Percentiles rank a stretch among this genome's conserved stretches.
These are phyloP conservation scores for Harpegnathos saltator DNA, from an alignment of 1,140 invertebrate species.

Conservation along the genomic window DNA sequence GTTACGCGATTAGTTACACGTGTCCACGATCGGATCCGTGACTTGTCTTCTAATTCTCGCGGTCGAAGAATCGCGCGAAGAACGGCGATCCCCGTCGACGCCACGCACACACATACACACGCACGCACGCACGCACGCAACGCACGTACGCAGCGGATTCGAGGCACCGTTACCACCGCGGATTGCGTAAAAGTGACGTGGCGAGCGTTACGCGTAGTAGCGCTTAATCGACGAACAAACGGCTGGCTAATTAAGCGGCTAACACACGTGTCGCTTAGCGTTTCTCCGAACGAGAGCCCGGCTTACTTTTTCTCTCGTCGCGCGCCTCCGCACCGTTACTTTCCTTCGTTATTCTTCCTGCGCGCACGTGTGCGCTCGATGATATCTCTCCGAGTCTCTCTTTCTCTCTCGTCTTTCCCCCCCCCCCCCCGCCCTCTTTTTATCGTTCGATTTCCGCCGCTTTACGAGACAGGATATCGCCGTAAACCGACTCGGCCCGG, in stretches of 20 bases:
- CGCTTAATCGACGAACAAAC: slow-evolving; percentile 16
- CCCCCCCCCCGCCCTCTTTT: not conserved
- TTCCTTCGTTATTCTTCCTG: slow-evolving; percentile 40
- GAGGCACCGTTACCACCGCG: not conserved
- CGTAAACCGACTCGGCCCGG: no score
- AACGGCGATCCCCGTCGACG: no score
- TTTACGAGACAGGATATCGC: not conserved
- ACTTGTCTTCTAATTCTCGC: slow-evolving; percentile 78
- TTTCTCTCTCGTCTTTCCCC: no score
- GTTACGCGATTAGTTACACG: slow-evolving; percentile 76
- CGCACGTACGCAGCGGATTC: no score
- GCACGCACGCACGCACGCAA: no score
- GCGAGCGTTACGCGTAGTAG: not conserved
- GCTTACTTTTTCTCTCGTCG: slow-evolving; percentile 31
- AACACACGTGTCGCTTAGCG: no score
- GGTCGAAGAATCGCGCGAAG: slow-evolving; percentile 24
- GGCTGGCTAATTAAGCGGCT: slow-evolving; percentile 15
- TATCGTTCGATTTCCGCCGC: not conserved
- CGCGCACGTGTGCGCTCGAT: not conserved
- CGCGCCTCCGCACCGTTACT: slow-evolving; percentile 28
- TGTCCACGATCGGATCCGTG: slow-evolving; percentile 77
- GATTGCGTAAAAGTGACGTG: slow-evolving; percentile 29
- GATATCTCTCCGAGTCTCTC: not conserved
- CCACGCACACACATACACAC: no score
- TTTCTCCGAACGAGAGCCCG: slow-evolving; percentile 26